Conservation (phyloP, 2,797 vertebrate species). For the Phalloptychus januarius region DNA sequence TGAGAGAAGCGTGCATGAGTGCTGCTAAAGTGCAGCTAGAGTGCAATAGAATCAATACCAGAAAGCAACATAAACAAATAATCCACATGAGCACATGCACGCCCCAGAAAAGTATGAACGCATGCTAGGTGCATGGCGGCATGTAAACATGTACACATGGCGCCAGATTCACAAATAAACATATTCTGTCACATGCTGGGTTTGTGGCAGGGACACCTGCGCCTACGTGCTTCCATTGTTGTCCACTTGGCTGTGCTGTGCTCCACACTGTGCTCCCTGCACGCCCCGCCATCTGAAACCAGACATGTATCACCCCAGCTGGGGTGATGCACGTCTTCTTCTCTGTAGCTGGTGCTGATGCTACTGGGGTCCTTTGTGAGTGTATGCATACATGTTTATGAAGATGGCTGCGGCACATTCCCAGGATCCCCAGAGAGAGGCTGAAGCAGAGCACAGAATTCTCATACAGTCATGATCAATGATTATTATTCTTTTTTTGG, state of each 20-base stretch:
- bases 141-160: slow-evolving; percentile 25
- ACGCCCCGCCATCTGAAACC: slow-evolving; percentile 73
- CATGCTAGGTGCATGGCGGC: slow-evolving; percentile 12
- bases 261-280: slow-evolving; percentile 78
- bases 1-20: slow-evolving; percentile 68
- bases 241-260: slow-evolving; percentile 84
- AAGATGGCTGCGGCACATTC: background rate
- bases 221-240: slow-evolving; percentile 72
- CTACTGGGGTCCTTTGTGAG: slow-evolving; percentile 44
- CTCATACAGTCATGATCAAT: background rate
- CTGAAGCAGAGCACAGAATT: background rate
- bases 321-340: slow-evolving; percentile 50
- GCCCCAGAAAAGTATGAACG: background rate
- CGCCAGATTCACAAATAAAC: slow-evolving; percentile 39
- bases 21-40: slow-evolving; percentile 67
- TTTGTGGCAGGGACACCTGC: slow-evolving; percentile 66
- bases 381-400: slow-evolving; percentile 1
- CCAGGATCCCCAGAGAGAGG: background rate
- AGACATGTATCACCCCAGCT: slow-evolving; percentile 70
- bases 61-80: slow-evolving; percentile 47
- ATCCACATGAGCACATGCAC: background rate
- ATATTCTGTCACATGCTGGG: slow-evolving; percentile 40
- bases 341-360: slow-evolving; percentile 56
- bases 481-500: background rate
- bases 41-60: slow-evolving; percentile 71